Percentiles rank a stretch among this genome's conserved stretches.
Evolutionary conservation across 2,113 vertebrate genomes (phyloP).

Genomic region (Myrmecobius fasciatus): DNA sequence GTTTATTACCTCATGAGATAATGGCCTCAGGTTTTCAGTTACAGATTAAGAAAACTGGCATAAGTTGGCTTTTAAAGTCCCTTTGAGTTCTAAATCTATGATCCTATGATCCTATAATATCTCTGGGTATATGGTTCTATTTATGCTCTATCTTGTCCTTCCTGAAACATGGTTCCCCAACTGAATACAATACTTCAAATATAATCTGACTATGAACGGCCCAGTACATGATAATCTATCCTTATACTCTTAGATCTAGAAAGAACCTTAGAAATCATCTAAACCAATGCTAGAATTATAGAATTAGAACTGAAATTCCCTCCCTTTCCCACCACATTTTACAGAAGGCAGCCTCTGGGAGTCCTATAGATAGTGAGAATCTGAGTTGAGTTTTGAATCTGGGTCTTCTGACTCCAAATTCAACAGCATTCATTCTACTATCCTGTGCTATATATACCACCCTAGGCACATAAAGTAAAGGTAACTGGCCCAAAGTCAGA

Average conservation of each 20-base stretch:
- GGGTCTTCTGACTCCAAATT: background rate
- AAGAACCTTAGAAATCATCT: background rate
- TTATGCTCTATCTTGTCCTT: background rate
- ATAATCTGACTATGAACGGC: background rate
- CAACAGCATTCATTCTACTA: background rate
- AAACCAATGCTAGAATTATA: background rate
- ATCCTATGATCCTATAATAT: background rate
- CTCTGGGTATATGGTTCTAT: background rate
- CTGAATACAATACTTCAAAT: background rate
- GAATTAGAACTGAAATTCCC: background rate
- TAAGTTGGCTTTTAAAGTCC: background rate
- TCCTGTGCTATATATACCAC: background rate
- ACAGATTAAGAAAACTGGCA: background rate
- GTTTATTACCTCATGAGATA: background rate
- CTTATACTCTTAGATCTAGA: background rate
- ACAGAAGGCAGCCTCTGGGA: background rate
- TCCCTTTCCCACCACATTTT: background rate
- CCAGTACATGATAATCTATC: background rate
- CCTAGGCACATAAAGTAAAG: background rate
- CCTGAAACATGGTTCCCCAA: background rate
- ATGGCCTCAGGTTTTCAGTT: background rate
- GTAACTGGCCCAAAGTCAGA: background rate
- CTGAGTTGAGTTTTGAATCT: background rate
- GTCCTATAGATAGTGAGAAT: background rate
- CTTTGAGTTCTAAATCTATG: background rate